Evolutionary conservation across 1,140 invertebrate species (phyloP), one percentile per base, ranked within the genome.

Genomic region (Saccostrea cuccullata): DNA sequence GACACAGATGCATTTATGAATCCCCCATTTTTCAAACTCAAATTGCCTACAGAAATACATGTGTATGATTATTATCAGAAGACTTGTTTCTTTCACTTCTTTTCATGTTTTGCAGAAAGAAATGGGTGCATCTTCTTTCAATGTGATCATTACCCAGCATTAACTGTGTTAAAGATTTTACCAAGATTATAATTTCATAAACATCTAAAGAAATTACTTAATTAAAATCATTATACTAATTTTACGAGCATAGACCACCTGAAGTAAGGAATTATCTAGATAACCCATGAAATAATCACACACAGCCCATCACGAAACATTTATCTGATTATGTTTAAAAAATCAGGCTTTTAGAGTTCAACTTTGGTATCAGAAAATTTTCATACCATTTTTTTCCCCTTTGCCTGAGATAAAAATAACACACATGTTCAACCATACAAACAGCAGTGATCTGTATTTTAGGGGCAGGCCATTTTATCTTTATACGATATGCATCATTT

Each of bases 401-500:
- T 77, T 26, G 70, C 23, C 26, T 30, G 23, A 77, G 70, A 77
- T 77, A 77, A 77, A 77, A 77, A 77, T 30, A 30, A 77, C 70
- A 77, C 70, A 77, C 70, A 77, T 77, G 70, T 26, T 77, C 70
- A 77, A 11, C 70, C 70, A 77, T 77, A 77, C 23, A 77, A 36
- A 36, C 70, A 77, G 30, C 26, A 77, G 70, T 77, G 70, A 77
- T 77, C 30, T 36, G 23, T 77, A 30, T 36, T 77, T 77, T 30
- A 77, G 70, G 30, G 70, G 70, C 67, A 36, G 11, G 23, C 26
- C 15, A 13, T 13, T 77, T 77, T 77, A 77, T 77, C 70, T 77
- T 77, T 77, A 77, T 77, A 77, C 70, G 70, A 77, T 77, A 36
- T 77, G 70, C 70, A 77, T 77, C 70, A 77, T 77, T 77, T 77